Evolutionary conservation across 2,888 invertebrate genomes (phyloP).

Genomic region (Xestia rhomboidea): DNA sequence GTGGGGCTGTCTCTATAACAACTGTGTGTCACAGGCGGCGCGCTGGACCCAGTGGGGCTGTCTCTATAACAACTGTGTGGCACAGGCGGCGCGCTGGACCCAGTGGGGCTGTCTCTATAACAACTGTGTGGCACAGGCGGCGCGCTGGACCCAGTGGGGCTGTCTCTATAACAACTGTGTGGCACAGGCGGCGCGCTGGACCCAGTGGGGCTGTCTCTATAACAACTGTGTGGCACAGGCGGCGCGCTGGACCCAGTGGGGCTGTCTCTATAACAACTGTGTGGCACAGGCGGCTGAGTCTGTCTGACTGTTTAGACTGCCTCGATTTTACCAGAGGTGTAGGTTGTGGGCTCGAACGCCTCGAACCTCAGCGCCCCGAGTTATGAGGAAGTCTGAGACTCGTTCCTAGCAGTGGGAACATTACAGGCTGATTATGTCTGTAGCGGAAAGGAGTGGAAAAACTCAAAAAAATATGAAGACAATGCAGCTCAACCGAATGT

Average conservation of each 20-base stretch:
- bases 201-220: too few species aligned
- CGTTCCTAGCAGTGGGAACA: background rate
- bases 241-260: background rate
- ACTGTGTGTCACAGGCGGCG: background rate
- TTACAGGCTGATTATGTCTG: background rate
- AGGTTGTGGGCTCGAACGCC: background rate
- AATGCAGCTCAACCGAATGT: conserved; percentile 32
- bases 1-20: background rate
- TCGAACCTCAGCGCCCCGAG: background rate
- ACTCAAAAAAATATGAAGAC: conserved; percentile 27
- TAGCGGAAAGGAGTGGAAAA: background rate
- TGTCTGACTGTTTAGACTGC: background rate
- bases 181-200: background rate
- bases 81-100: background rate
- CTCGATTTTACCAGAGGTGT: background rate
- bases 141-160: background rate
- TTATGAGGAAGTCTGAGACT: background rate
- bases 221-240: background rate
- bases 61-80: background rate
- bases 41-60: background rate
- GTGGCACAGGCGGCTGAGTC: background rate
- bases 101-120: background rate
- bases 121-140: background rate
- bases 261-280: background rate
- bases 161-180: background rate